Percentiles rank a stretch among this genome's conserved stretches.
These are phyloP conservation scores for Acanthococcus lagerstroemiae DNA, from an alignment of 2,888 invertebrate species.

Conservation along the genomic window DNA sequence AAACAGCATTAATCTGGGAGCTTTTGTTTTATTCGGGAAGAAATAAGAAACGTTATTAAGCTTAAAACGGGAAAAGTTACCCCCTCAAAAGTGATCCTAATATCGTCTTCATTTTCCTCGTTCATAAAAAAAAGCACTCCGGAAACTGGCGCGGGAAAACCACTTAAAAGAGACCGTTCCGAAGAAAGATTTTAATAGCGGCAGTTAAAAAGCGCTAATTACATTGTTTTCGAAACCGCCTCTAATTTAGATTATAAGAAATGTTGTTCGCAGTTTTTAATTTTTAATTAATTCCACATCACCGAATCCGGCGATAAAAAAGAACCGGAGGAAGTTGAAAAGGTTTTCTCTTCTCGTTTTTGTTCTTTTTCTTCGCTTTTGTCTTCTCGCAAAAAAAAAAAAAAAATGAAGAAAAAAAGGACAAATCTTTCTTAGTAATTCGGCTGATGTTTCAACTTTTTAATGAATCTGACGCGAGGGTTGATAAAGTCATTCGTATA, in stretches of 20 bases:
- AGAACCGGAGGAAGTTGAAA: not conserved
- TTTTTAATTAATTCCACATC: conserved; percentile 29
- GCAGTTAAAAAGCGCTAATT: conserved; percentile 30
- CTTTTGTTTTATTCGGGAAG: not conserved
- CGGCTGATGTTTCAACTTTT: not conserved
- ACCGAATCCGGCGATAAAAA: not conserved
- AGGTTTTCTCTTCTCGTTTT: not conserved
- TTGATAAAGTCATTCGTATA: not conserved
- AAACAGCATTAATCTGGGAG: not conserved
- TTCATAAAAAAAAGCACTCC: not conserved
- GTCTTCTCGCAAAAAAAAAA: not conserved
- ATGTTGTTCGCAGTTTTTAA: conserved; percentile 21
- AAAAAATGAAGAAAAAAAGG: not conserved
- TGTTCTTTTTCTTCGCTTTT: not conserved
- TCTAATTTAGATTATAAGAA: conserved; percentile 15
- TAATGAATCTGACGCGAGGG: too few relatives aligned
- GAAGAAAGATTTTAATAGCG: conserved; percentile 27
- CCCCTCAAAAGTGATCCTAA: not conserved
- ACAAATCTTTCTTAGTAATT: too few relatives aligned
- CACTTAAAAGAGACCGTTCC: not conserved
- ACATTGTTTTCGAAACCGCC: conserved; percentile 27
- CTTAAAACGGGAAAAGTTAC: not conserved
- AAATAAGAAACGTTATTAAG: not conserved
- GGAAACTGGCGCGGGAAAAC: not conserved
- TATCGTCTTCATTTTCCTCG: conserved; percentile 2